phyloP scores from a whole-genome alignment of 2,113 vertebrate species.

The Fulmarus glacialis region DNA sequence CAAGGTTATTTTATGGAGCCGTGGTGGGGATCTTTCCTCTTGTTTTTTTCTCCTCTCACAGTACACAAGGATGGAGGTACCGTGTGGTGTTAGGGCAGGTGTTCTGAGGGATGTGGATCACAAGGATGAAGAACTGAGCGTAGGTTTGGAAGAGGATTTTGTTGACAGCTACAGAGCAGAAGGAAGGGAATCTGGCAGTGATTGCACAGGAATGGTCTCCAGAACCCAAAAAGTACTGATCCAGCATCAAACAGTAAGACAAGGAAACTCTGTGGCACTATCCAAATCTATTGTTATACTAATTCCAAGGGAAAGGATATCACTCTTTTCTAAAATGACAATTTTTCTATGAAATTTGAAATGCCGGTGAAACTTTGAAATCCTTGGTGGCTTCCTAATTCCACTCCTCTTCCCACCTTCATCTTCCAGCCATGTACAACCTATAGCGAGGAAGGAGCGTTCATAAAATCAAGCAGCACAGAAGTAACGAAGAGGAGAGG shows the following conservation, averaged over 20 bases:
- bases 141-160: neutral
- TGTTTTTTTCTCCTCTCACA: neutral
- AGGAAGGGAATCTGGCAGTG: neutral
- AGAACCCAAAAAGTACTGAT: neutral
- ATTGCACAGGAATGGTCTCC: neutral
- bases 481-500: neutral
- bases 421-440: neutral
- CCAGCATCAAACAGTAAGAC: neutral
- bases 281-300: neutral
- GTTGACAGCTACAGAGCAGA: neutral
- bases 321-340: neutral
- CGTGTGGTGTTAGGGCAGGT: accelerated
- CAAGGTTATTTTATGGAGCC: neutral
- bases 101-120: neutral
- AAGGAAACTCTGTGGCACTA: neutral
- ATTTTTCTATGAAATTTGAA: neutral
- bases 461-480: neutral
- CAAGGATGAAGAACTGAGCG: neutral
- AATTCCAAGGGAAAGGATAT: neutral
- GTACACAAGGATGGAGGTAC: neutral
- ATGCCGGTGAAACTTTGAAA: neutral
- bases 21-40: neutral
- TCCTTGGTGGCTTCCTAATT: neutral
- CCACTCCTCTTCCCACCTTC: neutral
- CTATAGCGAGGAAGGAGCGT: neutral